Percentiles rank a stretch among this genome's conserved stretches.
These are phyloP conservation scores for Apis dorsata DNA, from an alignment of 1,140 invertebrate species.

Conservation along the genomic window DNA sequence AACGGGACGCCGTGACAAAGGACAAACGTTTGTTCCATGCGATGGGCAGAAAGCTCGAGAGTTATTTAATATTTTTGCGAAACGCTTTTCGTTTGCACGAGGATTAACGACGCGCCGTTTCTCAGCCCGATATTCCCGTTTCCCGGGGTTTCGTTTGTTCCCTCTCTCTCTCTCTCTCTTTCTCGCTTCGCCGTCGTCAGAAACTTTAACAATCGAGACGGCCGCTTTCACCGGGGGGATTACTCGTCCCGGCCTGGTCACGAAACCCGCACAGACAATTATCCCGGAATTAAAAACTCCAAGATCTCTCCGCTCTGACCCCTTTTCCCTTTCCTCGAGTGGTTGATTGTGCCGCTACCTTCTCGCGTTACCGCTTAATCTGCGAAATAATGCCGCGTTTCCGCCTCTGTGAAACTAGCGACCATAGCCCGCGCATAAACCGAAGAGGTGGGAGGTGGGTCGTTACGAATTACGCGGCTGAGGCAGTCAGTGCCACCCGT, in stretches of 20 bases:
- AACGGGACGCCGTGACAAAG: not conserved
- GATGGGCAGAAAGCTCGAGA: too few species aligned
- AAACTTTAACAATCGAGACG: conserved; percentile 20
- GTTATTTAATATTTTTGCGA: conserved; percentile 28
- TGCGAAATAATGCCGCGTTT: conserved; percentile 16
- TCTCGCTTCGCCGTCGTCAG: not conserved
- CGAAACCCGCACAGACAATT: conserved; percentile 17
- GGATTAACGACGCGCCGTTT: not conserved
- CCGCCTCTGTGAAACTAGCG: not conserved
- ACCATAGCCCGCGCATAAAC: not conserved
- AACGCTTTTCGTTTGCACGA: not conserved
- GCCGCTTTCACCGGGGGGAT: not conserved
- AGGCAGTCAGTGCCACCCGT: too few species aligned
- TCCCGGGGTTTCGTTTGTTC: not conserved
- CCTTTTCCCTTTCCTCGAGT: not conserved
- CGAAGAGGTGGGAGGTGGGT: not conserved
- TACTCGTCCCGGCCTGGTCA: not conserved
- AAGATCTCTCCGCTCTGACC: not conserved
- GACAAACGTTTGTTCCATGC: conserved; percentile 8
- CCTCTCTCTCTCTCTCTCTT: not conserved
- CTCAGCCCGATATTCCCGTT: conserved; percentile 9
- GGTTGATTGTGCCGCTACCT: not conserved
- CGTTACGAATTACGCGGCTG: not conserved
- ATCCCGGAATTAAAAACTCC: conserved; percentile 28
- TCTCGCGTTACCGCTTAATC: conserved; percentile 30